Evolutionary conservation across 92 coral and sea anemone species (phyloP).

Genomic region (Phymanthus crucifer): DNA sequence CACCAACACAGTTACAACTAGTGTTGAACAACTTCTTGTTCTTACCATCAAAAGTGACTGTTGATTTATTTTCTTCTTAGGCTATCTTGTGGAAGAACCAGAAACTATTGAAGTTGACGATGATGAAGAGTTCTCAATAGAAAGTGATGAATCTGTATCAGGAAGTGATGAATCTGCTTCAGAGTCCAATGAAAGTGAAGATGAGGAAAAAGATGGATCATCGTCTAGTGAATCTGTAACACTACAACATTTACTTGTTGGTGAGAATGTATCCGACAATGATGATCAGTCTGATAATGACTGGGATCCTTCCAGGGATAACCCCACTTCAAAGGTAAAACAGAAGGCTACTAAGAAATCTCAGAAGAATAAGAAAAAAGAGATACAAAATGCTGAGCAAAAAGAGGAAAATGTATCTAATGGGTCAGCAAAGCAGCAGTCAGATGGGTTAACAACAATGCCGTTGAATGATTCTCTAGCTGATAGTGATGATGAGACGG

Average conservation of each 20-base stretch:
- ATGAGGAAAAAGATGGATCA: constrained; percentile 53
- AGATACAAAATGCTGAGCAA: constrained; percentile 27
- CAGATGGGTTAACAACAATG: constrained; percentile 11
- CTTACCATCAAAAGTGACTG: not conserved
- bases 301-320: constrained; percentile 89
- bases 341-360: constrained; percentile 33
- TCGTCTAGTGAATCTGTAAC: constrained; percentile 61
- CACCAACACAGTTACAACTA: no score
- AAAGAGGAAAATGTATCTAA: constrained; percentile 28
- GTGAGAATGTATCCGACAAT: constrained; percentile 60
- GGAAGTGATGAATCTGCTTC: constrained; percentile 45
- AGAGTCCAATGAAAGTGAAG: constrained; percentile 44
- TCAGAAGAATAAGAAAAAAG: constrained; percentile 43
- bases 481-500: constrained; percentile 38
- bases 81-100: constrained; percentile 91
- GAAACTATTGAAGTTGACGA: constrained; percentile 82
- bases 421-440: constrained; percentile 23
- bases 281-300: constrained; percentile 76
- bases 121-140: constrained; percentile 59
- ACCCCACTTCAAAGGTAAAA: constrained; percentile 66
- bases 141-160: constrained; percentile 66
- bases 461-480: constrained; percentile 5
- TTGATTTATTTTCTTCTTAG: constrained; percentile 29
- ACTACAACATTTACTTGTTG: constrained; percentile 61
- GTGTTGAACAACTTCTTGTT: no score